phyloP scores from a whole-genome alignment of 2,113 vertebrate genomes.

The Hippocampus mohnikei region DNA sequence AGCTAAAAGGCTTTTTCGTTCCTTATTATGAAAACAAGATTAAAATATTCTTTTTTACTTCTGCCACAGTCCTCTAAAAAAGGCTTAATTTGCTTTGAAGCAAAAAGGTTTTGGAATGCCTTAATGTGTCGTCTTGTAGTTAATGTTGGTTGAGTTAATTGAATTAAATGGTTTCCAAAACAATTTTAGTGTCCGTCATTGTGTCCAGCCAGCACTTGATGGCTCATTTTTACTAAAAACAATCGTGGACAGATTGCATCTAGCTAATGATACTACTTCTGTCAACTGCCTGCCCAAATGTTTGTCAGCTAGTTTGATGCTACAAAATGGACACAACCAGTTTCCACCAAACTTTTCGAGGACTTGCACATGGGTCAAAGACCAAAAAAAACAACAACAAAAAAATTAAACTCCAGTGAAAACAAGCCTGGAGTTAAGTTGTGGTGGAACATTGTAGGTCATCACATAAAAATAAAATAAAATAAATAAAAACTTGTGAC shows the following conservation, averaged over 20 bases:
- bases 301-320: not conserved
- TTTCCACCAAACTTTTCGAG: not conserved
- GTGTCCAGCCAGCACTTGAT: not conserved
- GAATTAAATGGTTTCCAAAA: slow-evolving; percentile 11
- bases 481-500: too few relatives aligned
- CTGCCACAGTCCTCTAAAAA: slow-evolving; percentile 46
- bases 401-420: not conserved
- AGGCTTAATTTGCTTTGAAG: slow-evolving; percentile 47
- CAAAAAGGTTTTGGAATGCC: slow-evolving; percentile 32
- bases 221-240: not conserved
- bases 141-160: slow-evolving; percentile 15
- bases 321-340: not conserved
- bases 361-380: not conserved
- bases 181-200: not conserved
- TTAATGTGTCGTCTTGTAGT: slow-evolving; percentile 28
- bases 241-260: not conserved
- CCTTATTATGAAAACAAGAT: slow-evolving; percentile 73
- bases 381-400: not conserved
- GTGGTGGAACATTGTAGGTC: not conserved
- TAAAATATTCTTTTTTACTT: slow-evolving; percentile 36
- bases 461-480: not conserved
- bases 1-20: slow-evolving; percentile 68
- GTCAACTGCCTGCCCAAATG: not conserved
- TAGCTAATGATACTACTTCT: not conserved
- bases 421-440: not conserved